Base-by-base conservation (phyloP, 2,797 vertebrate species). In the Danionella dracula region DNA sequence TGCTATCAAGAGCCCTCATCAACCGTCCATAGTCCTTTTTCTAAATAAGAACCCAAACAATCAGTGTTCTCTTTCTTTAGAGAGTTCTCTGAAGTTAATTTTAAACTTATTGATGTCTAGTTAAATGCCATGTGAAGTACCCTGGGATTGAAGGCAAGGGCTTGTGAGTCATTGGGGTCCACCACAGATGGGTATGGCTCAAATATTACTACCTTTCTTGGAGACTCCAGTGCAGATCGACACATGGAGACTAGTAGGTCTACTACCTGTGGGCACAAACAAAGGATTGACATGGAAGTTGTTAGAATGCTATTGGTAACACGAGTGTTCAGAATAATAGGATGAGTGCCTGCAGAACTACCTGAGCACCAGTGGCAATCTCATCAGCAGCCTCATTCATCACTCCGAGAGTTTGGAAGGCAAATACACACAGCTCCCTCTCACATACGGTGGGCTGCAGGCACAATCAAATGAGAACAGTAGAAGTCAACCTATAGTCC, bases 381-480 rank as follows among this genome's bases (percentile, higher is more conserved):
- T 94, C 92, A 79, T 93, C 92, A 51, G 93, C 92, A 48, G 93
- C 93, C 83, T 94, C 92, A 0, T 93, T 94, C 93, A 94, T 94
- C 62, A 94, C 93, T 62, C 93, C 93, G 76, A 94, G 76, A 5
- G 92, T 94, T 88, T 94, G 93, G 78, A 94, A 94, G 78, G 92
- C 92, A 79, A 94, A 94, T 32, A 94, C 93, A 76, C 93, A 94
- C 42, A 94, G 87, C 71, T 94, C 93, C 62, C 92, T 85, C 78
- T 94, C 93, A 84, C 93, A 94, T 54, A 94, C 92, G 0, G 93
- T 93, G 69, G 93, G 93, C 93, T 94, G 70, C 9, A 74, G 3
- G 64, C 7, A 29, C 16, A 19, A 27, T n/a, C 20, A 44, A 4
- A 58, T 40, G 60, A 37, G 32, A 35, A 66, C 31, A 20, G 8